Evolutionary conservation across 2,113 vertebrate genomes (phyloP).

Genomic region (Tympanuchus pallidicinctus): DNA sequence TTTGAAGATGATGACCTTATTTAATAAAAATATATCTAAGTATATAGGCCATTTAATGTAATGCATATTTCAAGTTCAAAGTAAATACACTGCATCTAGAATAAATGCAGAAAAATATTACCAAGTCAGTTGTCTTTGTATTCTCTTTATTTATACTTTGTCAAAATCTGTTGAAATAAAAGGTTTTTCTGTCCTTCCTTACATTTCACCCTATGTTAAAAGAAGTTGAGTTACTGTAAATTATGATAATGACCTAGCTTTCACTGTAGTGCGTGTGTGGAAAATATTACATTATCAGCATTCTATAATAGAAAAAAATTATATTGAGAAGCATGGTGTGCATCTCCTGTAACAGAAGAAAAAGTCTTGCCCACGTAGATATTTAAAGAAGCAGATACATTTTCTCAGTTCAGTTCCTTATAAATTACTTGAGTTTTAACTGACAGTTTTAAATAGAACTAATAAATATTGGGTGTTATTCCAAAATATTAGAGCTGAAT

Average conservation of each 20-base stretch:
- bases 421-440: neutral
- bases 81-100: neutral
- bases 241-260: neutral
- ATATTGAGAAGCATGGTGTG: neutral
- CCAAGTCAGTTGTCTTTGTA: neutral
- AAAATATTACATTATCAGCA: neutral
- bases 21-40: neutral
- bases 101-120: neutral
- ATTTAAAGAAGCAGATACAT: neutral
- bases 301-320: neutral
- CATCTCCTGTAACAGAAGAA: neutral
- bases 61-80: neutral
- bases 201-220: neutral
- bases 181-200: neutral
- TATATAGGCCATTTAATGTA: neutral
- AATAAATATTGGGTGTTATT: neutral
- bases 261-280: neutral
- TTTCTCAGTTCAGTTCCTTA: neutral
- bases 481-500: conserved; percentile 22
- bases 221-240: neutral
- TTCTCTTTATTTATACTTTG: neutral
- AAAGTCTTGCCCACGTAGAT: neutral
- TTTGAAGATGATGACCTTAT: neutral
- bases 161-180: neutral
- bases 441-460: neutral